Percentiles rank a stretch among this genome's conserved stretches.
phyloP scores from a whole-genome alignment of 2,797 vertebrate species.

The Sciurus vulgaris region DNA sequence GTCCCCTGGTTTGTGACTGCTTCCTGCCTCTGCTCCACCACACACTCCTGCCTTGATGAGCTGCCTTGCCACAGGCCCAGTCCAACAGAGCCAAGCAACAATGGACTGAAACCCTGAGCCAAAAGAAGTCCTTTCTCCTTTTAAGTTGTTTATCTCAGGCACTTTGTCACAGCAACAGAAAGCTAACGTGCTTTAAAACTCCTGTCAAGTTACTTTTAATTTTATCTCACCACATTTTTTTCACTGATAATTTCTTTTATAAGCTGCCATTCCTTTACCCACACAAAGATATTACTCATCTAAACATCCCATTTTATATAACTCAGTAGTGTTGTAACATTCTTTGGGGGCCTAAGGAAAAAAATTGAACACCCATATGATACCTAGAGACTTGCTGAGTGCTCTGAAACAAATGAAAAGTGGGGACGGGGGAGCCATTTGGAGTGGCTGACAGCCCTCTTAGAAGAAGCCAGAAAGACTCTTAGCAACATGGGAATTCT shows the following conservation, averaged over 20 bases:
- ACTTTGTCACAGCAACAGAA: not conserved
- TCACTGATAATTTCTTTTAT: not conserved
- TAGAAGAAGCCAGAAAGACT: conserved; percentile 51
- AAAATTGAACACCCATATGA: not conserved
- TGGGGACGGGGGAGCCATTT: not conserved
- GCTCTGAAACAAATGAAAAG: conserved; percentile 57
- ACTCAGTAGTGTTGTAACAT: not conserved
- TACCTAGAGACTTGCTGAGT: not conserved
- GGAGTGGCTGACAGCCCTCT: conserved; percentile 39
- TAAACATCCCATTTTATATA: conserved; percentile 10
- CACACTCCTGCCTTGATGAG: too few relatives aligned
- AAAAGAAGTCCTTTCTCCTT: not conserved
- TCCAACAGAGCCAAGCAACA: too few relatives aligned
- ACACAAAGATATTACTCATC: not conserved
- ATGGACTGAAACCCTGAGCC: not conserved
- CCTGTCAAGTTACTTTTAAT: not conserved
- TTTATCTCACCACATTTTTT: conserved; percentile 18
- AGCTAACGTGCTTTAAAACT: not conserved
- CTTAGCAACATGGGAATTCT: conserved; percentile 53
- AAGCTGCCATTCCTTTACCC: not conserved
- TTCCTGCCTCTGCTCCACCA: not conserved
- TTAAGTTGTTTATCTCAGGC: not conserved
- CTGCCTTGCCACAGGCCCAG: not conserved
- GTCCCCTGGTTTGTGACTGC: not conserved
- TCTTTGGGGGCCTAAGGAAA: not conserved